Conservation (phyloP, 2,888 invertebrate genomes). For the Netelia inedita region DNA sequence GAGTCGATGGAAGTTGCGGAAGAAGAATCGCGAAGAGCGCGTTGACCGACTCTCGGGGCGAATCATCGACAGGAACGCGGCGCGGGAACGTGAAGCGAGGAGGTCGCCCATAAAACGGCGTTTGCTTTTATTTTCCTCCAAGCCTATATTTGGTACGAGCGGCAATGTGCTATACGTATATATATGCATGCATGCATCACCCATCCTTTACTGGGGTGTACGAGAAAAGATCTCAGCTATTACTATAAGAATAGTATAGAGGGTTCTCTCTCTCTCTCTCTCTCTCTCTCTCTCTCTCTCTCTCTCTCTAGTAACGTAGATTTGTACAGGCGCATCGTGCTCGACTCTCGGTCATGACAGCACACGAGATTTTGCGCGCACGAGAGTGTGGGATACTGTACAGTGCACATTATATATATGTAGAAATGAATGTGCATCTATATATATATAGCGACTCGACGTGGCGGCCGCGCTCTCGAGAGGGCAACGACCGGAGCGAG, state of each 20-base stretch:
- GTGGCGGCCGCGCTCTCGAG: conserved; percentile 72
- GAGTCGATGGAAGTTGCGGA: neutral
- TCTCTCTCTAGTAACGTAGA: conserved; percentile 16
- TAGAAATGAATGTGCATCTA: conserved; percentile 31
- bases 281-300: conserved; percentile 3
- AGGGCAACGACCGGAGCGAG: conserved; percentile 84
- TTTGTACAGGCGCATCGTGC: conserved; percentile 25
- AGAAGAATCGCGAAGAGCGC: conserved; percentile 4
- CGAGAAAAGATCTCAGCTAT: conserved; percentile 41
- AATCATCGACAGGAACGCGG: conserved; percentile 25
- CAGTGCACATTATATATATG: conserved; percentile 23
- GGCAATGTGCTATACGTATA: conserved; percentile 35
- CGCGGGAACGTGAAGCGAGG: conserved; percentile 21
- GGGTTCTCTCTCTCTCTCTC: conserved; percentile 1
- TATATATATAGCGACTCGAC: conserved; percentile 53
- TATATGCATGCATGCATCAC: conserved; percentile 27
- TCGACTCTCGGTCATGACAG: conserved; percentile 74
- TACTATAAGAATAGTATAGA: neutral
- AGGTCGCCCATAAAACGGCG: conserved; percentile 46
- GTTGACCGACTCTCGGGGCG: conserved; percentile 32
- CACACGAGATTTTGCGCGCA: conserved; percentile 70
- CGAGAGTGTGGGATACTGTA: conserved; percentile 76
- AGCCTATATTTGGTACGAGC: conserved; percentile 51
- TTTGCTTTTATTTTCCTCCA: conserved; percentile 77
- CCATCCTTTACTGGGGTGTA: conserved; percentile 31